phyloP scores from a whole-genome alignment of 2,797 vertebrate genomes.

The Danio kyathit region DNA sequence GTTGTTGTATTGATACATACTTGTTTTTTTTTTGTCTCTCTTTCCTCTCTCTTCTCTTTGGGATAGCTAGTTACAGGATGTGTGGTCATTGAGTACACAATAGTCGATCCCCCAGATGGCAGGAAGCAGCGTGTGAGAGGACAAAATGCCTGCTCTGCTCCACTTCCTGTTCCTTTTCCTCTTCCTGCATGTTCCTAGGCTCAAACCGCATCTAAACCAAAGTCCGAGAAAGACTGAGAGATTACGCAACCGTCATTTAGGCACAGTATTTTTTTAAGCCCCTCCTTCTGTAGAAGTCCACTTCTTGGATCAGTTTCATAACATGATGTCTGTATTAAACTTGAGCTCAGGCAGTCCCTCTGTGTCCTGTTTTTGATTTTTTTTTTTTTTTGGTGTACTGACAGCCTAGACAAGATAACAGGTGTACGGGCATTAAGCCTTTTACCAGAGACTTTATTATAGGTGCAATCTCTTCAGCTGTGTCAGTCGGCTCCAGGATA shows the following conservation, averaged over 20 bases:
- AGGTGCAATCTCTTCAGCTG: conserved; percentile 4
- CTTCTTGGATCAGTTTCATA: background rate
- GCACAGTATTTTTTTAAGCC: background rate
- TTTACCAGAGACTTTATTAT: conserved; percentile 14
- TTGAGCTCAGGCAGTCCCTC: background rate
- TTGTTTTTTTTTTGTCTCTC: conserved; percentile 46
- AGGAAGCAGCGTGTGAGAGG: conserved; percentile 77
- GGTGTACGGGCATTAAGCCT: conserved; percentile 6
- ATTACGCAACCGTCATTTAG: background rate
- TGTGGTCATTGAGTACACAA: conserved; percentile 73
- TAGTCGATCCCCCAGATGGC: conserved; percentile 79
- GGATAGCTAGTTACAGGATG: conserved; percentile 75
- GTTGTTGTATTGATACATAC: background rate
- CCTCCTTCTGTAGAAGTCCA: background rate
- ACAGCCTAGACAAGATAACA: conserved; percentile 15
- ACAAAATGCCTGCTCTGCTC: conserved; percentile 69
- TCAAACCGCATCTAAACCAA: background rate
- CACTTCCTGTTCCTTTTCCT: conserved; percentile 75
- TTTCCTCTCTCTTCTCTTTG: conserved; percentile 48
- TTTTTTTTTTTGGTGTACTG: background rate
- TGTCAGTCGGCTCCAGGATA: background rate
- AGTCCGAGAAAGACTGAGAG: background rate
- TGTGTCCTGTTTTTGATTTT: background rate
- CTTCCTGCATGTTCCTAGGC: conserved; percentile 71
- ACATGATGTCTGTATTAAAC: background rate